Evolutionary conservation across 2,113 vertebrate genomes (phyloP).

Genomic region (Bubo scandiacus): DNA sequence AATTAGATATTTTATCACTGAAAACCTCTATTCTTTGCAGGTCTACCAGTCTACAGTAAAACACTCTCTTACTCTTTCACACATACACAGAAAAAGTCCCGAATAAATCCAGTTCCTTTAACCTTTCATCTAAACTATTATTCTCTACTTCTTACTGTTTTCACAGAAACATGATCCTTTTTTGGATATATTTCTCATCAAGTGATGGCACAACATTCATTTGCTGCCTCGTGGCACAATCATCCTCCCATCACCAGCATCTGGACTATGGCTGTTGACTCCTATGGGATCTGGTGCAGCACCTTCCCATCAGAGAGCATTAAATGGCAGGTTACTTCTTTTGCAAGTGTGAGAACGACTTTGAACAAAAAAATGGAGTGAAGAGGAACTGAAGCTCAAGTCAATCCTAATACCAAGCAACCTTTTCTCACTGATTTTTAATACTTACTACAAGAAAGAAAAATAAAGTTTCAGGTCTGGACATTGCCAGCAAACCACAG

Average conservation of each 20-base stretch:
- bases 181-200: neutral
- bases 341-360: neutral
- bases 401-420: neutral
- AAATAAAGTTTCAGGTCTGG: neutral
- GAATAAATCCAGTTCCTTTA: neutral
- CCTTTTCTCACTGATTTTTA: neutral
- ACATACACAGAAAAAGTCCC: neutral
- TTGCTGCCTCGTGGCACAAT: neutral
- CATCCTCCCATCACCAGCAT: neutral
- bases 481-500: neutral
- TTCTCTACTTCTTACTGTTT: neutral
- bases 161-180: neutral
- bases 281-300: neutral
- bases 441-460: neutral
- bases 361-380: neutral
- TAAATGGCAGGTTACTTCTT: neutral
- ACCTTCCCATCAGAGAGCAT: neutral
- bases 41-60: neutral
- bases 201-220: neutral
- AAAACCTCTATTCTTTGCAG: neutral
- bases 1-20: neutral
- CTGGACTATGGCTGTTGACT: rapidly evolving
- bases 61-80: neutral
- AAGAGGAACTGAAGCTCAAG: neutral
- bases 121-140: neutral